Percentiles rank a stretch among this genome's conserved stretches.
Evolutionary conservation across 2,888 invertebrate genomes (phyloP).

Genomic region (Clusia tigrina): DNA sequence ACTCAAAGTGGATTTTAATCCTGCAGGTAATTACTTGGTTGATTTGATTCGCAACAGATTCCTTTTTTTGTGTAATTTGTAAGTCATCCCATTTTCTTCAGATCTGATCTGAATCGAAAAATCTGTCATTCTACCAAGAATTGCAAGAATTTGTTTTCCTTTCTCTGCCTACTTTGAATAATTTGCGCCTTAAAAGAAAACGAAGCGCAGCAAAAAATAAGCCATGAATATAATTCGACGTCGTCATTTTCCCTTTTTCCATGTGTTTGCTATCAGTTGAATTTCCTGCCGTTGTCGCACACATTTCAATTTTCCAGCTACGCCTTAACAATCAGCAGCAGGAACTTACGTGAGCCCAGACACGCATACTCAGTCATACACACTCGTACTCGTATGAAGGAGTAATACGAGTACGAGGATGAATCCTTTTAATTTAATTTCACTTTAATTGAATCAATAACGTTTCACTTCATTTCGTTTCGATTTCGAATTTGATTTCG

Average conservation of each 20-base stretch:
- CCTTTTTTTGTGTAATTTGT: too few relatives aligned
- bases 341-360: conserved; percentile 21
- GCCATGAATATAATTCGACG: background rate
- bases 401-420: conserved; percentile 15
- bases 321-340: background rate
- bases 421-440: conserved; percentile 54
- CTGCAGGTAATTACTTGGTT: too few relatives aligned
- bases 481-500: conserved; percentile 52
- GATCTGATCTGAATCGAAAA: too few relatives aligned
- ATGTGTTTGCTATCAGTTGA: too few relatives aligned
- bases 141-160: too few relatives aligned
- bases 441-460: conserved; percentile 55
- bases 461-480: conserved; percentile 54
- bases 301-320: background rate
- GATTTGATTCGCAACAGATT: too few relatives aligned
- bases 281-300: background rate
- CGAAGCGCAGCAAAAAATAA: background rate
- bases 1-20: too few relatives aligned
- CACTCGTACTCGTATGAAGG: conserved; percentile 16
- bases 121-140: too few relatives aligned
- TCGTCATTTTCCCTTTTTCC: background rate
- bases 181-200: background rate
- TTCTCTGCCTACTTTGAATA: too few relatives aligned
- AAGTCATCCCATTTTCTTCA: too few relatives aligned
- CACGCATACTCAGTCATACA: conserved; percentile 11